Evolutionary conservation across 35 echinoderm and acorn worm genomes (phyloP), one percentile per base, ranked within the genome.

Genomic region (Patiria miniata): DNA sequence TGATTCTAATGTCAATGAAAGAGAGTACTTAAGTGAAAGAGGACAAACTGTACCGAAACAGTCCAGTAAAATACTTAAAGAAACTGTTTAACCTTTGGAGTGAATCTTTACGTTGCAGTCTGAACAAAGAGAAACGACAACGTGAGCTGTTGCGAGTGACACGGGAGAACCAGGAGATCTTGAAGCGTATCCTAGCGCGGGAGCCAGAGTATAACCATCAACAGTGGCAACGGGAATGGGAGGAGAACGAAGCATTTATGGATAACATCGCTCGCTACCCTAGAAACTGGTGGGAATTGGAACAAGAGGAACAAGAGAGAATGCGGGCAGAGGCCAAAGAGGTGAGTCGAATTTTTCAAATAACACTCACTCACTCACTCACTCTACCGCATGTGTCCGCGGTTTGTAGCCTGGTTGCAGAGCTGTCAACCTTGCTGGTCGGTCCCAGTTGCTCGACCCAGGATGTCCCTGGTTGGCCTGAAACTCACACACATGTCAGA

Each of bases 141-240:
- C 55, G 93, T 36, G 96, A 99, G 76, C 60, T 99, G 36, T 47
- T 99, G 19, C n/a, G 96, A 51, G 93, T 99, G 10, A 99, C 96
- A 0, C 80, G 83, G 52, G 96, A 99, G 79, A 99, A 99, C 83
- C 96, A 99, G 53, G 96, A 99, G 83, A 99, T 99, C 47, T 81
- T 99, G 65, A 90, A 89, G 37, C 79, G 96, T 39, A 99, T 99
- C 60, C 60, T 99, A 33, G 96, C 96, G 37, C 85, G 96, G 37
- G 96, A 99, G 40, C 96, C 96, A 4, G 96, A 99, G 76, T 95
- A 95, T 86, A 99, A 99, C 77, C 96, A 95, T 34, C 87, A 92
- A 22, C 28, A 92, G 38, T 99, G 96, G 96, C 85, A 94, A 1
- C 79, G 89, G 53, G 86, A 99, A 61, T 99, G 96, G 96, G 93